Percentiles rank a stretch among this genome's conserved stretches.
Conservation (phyloP, 2,797 vertebrate genomes). For the Pogoniulus pusillus region DNA sequence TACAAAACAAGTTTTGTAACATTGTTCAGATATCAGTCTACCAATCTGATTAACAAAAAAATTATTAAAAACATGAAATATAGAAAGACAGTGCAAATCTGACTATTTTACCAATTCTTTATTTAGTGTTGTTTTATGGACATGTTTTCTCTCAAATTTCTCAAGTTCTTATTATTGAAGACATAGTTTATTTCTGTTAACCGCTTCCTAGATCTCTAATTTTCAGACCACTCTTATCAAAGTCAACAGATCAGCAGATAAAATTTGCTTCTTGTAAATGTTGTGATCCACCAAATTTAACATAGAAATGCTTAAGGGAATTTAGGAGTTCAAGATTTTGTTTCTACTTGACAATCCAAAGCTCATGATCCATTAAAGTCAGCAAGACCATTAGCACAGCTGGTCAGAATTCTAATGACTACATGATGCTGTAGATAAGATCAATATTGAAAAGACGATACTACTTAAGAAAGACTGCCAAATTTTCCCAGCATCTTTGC, state of each 20-base stretch:
- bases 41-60: not conserved
- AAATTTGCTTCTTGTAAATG: not conserved
- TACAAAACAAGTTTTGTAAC: conserved; percentile 6
- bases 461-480: not conserved
- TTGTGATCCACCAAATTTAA: not conserved
- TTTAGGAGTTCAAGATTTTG: not conserved
- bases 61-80: not conserved
- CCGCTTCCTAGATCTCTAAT: not conserved
- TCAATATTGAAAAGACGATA: not conserved
- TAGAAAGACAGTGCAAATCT: not conserved
- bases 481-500: not conserved
- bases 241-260: not conserved
- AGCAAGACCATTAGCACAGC: not conserved
- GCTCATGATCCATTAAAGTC: not conserved
- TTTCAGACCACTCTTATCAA: not conserved
- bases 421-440: not conserved
- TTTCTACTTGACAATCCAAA: not conserved
- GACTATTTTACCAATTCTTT: not conserved
- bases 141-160: not conserved
- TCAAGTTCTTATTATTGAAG: not conserved
- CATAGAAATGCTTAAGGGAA: not conserved
- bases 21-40: not conserved
- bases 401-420: not conserved
- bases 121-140: not conserved
- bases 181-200: not conserved